Evolutionary conservation across 1,140 invertebrate species (phyloP).

Genomic region (Ruditapes philippinarum): DNA sequence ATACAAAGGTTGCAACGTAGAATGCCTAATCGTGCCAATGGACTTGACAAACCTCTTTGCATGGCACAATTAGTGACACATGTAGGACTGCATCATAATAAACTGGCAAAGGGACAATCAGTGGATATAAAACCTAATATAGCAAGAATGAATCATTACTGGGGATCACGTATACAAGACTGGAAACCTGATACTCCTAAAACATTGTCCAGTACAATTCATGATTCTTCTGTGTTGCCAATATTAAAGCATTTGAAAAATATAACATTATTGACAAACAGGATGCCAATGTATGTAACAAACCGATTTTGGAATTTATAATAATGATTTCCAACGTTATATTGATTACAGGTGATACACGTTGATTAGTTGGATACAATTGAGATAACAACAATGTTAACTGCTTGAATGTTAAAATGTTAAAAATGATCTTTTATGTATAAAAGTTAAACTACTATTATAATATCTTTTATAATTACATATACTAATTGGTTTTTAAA

Average conservation of each 20-base stretch:
- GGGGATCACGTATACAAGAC: not conserved
- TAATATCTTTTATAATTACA: no score
- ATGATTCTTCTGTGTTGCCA: not conserved
- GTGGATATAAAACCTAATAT: not conserved
- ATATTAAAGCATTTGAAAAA: not conserved
- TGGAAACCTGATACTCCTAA: not conserved
- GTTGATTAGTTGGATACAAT: no score
- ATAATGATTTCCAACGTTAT: no score
- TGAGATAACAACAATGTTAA: no score
- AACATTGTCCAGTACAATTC: not conserved
- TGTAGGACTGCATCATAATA: not conserved
- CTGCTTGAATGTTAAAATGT: no score
- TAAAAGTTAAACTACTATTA: no score
- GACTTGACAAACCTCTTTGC: not conserved
- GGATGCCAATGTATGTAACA: not conserved
- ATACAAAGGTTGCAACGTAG: not conserved
- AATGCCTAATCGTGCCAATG: not conserved
- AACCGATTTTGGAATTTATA: not conserved
- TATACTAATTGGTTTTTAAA: no score
- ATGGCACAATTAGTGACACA: not conserved
- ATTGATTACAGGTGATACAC: no score
- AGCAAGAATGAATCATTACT: not conserved
- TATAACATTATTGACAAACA: not conserved
- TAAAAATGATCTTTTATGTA: no score
- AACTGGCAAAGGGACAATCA: not conserved